Evolutionary conservation across 2,797 vertebrate genomes (phyloP).

Genomic region (Capromys pilorides): DNA sequence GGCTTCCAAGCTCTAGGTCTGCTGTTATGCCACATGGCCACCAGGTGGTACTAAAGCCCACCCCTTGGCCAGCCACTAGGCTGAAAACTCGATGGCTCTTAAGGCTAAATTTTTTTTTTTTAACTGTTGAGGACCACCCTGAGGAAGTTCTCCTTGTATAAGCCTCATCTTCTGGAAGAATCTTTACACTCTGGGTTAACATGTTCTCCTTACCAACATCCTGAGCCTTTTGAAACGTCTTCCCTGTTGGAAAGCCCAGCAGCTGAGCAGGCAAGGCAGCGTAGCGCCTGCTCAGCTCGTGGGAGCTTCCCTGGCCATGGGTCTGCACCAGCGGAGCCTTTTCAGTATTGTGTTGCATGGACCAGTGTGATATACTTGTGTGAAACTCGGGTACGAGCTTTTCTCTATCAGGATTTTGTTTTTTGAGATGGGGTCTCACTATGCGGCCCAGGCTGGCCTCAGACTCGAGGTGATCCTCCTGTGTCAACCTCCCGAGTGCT

Average conservation of each 20-base stretch:
- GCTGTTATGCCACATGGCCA: background rate
- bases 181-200: background rate
- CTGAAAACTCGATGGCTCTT: background rate
- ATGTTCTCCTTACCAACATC: background rate
- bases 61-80: fast-evolving
- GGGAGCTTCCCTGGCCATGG: no score
- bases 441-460: background rate
- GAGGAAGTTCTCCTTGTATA: background rate
- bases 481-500: background rate
- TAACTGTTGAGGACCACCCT: no score
- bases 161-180: no score
- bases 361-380: background rate
- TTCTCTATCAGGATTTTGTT: background rate
- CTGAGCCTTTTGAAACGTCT: background rate
- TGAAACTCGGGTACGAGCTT: background rate
- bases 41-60: background rate
- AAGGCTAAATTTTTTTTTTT: background rate
- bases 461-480: background rate
- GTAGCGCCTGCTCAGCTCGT: background rate
- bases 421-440: background rate
- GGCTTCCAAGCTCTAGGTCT: background rate
- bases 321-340: background rate
- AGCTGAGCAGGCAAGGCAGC: background rate
- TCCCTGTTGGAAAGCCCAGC: background rate
- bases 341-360: background rate